A percentile compares a stretch with the other conserved stretches of the same genome.
phyloP scores from a whole-genome alignment of 2,113 vertebrate species.

The Rostratula benghalensis region DNA sequence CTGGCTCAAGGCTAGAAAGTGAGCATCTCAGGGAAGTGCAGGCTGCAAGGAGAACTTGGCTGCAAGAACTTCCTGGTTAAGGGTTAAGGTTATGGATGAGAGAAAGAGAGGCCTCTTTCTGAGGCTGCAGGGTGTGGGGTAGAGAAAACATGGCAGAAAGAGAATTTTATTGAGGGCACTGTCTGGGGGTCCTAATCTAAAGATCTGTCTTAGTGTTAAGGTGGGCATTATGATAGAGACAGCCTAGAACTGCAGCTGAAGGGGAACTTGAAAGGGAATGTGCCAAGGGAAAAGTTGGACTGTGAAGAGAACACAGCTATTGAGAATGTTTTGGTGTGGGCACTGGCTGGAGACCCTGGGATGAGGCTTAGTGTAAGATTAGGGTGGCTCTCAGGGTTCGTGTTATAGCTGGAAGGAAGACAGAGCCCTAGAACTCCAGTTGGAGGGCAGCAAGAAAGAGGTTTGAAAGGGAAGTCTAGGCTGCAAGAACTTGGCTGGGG shows the following conservation, averaged over 20 bases:
- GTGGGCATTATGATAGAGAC: background rate
- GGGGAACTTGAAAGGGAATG: background rate
- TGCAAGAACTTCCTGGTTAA: conserved; percentile 21
- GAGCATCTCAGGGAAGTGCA: background rate
- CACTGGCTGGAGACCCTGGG: background rate
- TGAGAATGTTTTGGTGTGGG: background rate
- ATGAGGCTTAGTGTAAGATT: background rate
- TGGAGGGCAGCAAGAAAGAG: background rate
- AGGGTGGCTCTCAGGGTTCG: background rate
- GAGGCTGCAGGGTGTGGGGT: background rate
- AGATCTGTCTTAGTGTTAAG: background rate
- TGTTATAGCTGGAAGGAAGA: background rate
- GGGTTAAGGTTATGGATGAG: background rate
- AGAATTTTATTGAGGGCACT: background rate
- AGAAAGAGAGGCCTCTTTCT: background rate
- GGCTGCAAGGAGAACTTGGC: background rate
- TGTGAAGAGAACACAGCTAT: background rate
- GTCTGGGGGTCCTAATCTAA: background rate
- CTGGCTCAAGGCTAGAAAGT: background rate
- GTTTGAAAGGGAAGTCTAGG: background rate
- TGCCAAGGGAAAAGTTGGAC: background rate
- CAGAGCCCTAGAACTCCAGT: background rate
- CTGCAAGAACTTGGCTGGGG: background rate
- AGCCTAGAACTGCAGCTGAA: background rate
- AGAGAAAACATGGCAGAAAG: background rate